Evolutionary conservation across 2,113 vertebrate genomes (phyloP).

Genomic region (Colistium nudipinnis): DNA sequence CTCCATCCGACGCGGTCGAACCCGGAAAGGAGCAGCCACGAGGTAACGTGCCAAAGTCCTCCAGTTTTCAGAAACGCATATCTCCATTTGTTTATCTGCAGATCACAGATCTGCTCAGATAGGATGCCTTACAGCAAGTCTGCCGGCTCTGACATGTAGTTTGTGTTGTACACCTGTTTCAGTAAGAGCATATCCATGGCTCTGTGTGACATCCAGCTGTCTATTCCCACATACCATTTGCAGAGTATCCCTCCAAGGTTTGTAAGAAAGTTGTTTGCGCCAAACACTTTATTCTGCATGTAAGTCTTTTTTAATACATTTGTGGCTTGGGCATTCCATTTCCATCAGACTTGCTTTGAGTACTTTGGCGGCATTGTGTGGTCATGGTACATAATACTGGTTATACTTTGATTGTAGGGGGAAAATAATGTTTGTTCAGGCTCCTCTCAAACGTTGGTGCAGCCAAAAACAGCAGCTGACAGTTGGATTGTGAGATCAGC

Average conservation of each 20-base stretch:
- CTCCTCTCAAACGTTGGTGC: background rate
- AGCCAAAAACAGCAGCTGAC: conserved; percentile 4
- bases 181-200: background rate
- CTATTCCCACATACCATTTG: background rate
- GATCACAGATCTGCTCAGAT: background rate
- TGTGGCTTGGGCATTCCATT: background rate
- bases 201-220: background rate
- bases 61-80: background rate
- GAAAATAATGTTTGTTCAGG: background rate
- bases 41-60: no score
- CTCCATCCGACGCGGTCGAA: conserved; percentile 40
- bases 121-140: no score
- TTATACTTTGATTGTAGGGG: background rate
- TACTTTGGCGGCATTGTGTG: background rate
- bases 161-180: background rate
- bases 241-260: background rate
- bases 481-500: background rate
- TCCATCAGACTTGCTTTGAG: background rate
- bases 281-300: background rate
- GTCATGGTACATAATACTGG: no score
- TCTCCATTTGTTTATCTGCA: background rate
- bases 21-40: conserved; percentile 31
- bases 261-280: background rate
- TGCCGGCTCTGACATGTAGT: no score
- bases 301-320: no score